Evolutionary conservation across 1,140 invertebrate genomes (phyloP), one percentile per base, ranked within the genome.

Genomic region (Melipona quadrifasciata): DNA sequence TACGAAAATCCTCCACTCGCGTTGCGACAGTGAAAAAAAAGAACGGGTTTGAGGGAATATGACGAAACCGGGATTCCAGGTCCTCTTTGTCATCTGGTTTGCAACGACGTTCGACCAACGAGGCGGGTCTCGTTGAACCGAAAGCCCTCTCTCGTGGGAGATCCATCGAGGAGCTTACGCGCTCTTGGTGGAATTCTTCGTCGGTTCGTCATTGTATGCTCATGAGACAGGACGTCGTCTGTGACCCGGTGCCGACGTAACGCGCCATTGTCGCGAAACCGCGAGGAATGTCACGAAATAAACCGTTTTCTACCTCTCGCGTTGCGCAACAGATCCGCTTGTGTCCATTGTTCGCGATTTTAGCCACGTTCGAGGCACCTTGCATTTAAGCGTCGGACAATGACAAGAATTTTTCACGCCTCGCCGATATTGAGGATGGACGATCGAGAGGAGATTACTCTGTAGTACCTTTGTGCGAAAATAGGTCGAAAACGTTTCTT

Each of bases 151-250:
- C 55, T 75, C 64, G 76, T 79, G 82, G 31, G 81, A 78, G 77
- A 84, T 72, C 39, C 47, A 57, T 34, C 82, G 71, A 76, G 76
- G n/a, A 84, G 82, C 47, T 65, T 34, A 83, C 71, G 53, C 57
- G 34, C 84, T 71, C 72, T n/a, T 65, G 31, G 72, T 53, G 57
- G 73, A 86, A 86, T 82, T 86, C 67, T 55, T 65, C 71, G 71
- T 68, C 27, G 72, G 53, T 64, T 51, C 65, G 80, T 86, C 80
- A 86, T 86, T 82, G 84, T 82, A 51, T 57, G 72, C n/a, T 75
- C 72, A 68, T 71, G 73, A 65, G 80, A 86, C 84, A 82, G 84
- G 84, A 86, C 80, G 80, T 72, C 67, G 80, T 82, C 84, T 82
- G 61, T 71, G 65, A 75, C 72, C 67, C 51, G 80, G 10, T 58